Conservation (phyloP, 2,888 invertebrate genomes). For the Rapana venosa region DNA sequence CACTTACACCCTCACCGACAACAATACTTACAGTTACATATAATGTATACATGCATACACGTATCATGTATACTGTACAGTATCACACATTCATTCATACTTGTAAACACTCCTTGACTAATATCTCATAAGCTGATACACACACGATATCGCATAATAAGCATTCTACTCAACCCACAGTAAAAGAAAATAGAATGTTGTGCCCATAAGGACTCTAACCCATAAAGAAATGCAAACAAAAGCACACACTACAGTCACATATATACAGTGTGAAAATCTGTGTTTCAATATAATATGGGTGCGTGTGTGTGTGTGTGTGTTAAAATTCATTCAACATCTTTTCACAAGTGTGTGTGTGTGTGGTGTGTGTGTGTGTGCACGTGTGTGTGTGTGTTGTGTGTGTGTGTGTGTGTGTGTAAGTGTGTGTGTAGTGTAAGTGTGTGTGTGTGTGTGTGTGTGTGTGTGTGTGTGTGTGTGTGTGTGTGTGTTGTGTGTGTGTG, state of each 20-base stretch:
- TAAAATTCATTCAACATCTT: too few relatives aligned
- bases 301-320: conserved; percentile 14
- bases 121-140: too few relatives aligned
- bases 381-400: conserved; percentile 30
- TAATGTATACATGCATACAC: too few relatives aligned
- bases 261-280: not conserved
- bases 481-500: too few relatives aligned
- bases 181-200: too few relatives aligned
- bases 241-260: not conserved
- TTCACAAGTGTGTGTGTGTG: not conserved
- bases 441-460: not conserved
- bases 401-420: too few relatives aligned
- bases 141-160: not conserved
- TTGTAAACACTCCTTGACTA: too few relatives aligned
- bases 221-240: not conserved
- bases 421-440: too few relatives aligned
- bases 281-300: not conserved
- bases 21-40: too few relatives aligned
- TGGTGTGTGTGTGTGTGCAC: conserved; percentile 14
- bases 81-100: too few relatives aligned
- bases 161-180: not conserved
- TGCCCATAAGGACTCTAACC: not conserved
- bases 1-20: too few relatives aligned
- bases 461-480: conserved; percentile 31
- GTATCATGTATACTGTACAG: too few relatives aligned